Conservation (phyloP, 2,113 vertebrate species). For the Oncorhynchus masou region DNA sequence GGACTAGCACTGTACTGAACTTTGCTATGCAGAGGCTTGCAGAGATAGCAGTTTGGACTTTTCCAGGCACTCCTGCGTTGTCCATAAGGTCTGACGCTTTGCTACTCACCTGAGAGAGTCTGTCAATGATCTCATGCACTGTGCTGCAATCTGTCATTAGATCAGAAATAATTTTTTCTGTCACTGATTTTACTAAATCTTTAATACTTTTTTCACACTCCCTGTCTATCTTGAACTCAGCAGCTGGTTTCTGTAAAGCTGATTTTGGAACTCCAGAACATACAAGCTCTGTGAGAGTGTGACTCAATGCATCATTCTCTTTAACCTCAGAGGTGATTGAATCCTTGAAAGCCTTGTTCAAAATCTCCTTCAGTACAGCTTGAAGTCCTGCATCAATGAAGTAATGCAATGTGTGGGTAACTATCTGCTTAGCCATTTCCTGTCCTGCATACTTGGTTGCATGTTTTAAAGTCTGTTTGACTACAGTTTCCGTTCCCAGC, state of each 20-base stretch:
- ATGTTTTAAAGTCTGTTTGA: slow-evolving; percentile 15
- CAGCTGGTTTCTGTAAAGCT: not conserved
- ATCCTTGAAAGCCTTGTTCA: slow-evolving; percentile 8
- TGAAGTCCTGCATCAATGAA: slow-evolving; percentile 6
- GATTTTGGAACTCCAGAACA: slow-evolving; percentile 20
- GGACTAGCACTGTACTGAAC: not conserved
- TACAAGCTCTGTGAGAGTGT: slow-evolving; percentile 2
- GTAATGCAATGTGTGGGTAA: slow-evolving; percentile 13
- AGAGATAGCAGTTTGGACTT: not conserved
- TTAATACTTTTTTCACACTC: not conserved
- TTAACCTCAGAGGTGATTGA: not conserved
- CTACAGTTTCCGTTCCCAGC: not conserved
- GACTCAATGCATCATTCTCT: slow-evolving; percentile 14
- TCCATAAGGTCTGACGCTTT: slow-evolving; percentile 15
- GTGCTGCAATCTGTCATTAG: slow-evolving; percentile 2
- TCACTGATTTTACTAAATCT: not conserved
- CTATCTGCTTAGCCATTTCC: slow-evolving; percentile 20
- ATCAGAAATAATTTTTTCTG: not conserved
- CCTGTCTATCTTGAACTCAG: slow-evolving; percentile 16
- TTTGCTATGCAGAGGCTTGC: not conserved
- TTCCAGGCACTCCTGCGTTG: slow-evolving; percentile 1
- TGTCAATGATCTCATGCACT: slow-evolving; percentile 7
- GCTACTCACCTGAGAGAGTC: slow-evolving; percentile 1
- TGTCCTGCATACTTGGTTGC: slow-evolving; percentile 15
- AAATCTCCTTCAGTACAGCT: not conserved